Evolutionary conservation across 2,888 invertebrate species (phyloP), one percentile per base, ranked within the genome.

Genomic region (Epistrophe eligans): DNA sequence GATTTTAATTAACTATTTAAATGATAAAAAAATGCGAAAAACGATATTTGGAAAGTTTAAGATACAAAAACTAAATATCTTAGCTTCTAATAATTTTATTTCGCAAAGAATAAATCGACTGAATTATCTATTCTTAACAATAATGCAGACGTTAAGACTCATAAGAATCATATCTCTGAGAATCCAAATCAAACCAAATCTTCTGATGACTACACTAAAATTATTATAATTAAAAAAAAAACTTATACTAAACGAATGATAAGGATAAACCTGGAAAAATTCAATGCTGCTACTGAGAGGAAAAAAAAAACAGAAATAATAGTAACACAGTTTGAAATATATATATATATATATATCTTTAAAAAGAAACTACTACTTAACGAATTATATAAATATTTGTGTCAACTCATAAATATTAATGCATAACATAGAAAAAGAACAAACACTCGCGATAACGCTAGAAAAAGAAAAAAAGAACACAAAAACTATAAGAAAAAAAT

Each of bases 81-180:
- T 62, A 57, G 62, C 70, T 71, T 76, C 62, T 71, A 48, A 28
- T 64, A 19, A 62, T 55, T 60, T 77, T 58, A 82, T 64, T 72
- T 28, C 28, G 66, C 15, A 55, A 32, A 43, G n/a, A 50, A 77
- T 48, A 70, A 79, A 85, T 71, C 76, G 83, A 87, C 87, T 87
- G 87, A 87, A 64, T 87, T 71, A 87, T 72, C 70, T 83, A 72
- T 62, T 73, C 74, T 79, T 76, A 79, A 87, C 50, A 50, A 38
- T 74, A 77, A 48, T 55, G n/a, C 15, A 48, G 62, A 76, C 48
- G 60, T 55, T 76, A 76, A 82, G 73, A 84, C 77, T 81, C 80
- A 71, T 73, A 70, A 87, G 67, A 64, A 83, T 87, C 87, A 87
- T 87, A 87, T 87, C 83, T 79, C 79, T 83, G 71, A 87, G 62